These are phyloP conservation scores for Acinonyx jubatus DNA, from an alignment of 2,113 vertebrate species.

Conservation along the genomic window DNA sequence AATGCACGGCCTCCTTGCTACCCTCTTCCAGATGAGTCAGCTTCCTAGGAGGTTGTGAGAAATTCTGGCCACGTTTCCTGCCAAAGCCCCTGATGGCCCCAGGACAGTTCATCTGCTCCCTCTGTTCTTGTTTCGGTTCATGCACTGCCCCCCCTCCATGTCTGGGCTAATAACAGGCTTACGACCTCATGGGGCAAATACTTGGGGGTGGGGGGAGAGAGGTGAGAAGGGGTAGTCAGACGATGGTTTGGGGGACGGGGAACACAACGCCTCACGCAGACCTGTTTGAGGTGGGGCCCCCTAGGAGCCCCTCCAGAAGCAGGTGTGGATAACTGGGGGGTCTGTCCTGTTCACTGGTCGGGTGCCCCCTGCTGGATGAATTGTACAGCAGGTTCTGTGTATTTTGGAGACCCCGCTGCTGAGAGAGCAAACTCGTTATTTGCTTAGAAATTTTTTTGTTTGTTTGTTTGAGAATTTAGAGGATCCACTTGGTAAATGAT, in stretches of 20 bases:
- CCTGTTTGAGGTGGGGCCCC: fast-evolving
- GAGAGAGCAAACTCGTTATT: not conserved
- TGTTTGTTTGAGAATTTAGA: not conserved
- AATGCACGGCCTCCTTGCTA: not conserved
- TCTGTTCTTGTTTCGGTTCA: fast-evolving
- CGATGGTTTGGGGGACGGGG: not conserved
- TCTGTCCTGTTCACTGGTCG: too few species aligned
- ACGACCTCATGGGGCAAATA: fast-evolving
- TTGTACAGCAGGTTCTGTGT: not conserved
- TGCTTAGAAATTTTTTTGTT: not conserved
- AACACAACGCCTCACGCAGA: fast-evolving
- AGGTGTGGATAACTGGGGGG: too few species aligned
- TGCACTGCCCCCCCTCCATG: fast-evolving
- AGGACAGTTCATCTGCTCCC: fast-evolving
- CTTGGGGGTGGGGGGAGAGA: too few species aligned
- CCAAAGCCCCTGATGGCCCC: not conserved
- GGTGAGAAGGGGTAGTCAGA: fast-evolving
- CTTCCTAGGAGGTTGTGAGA: not conserved
- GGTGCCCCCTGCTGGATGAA: not conserved
- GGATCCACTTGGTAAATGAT: not conserved
- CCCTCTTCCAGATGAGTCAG: not conserved
- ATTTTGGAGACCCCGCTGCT: not conserved
- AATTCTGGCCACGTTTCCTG: not conserved
- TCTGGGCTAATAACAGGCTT: not conserved
- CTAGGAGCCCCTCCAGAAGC: not conserved